Conservation (phyloP, 2,888 invertebrate genomes). For the Arctia plantaginis region DNA sequence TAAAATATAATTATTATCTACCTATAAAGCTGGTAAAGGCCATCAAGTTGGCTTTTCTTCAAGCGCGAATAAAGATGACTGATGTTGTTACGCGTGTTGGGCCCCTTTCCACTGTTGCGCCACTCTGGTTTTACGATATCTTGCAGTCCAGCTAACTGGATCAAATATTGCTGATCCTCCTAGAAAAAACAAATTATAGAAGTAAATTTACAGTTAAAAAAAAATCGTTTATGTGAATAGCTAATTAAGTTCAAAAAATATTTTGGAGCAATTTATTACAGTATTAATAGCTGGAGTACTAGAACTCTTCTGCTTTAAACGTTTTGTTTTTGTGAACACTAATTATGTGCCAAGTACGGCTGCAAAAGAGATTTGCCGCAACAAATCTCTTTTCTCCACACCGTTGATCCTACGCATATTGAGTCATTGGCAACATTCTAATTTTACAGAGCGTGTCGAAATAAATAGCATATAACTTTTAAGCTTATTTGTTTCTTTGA, state of each 20-base stretch:
- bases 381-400: not conserved
- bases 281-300: not conserved
- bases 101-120: slow-evolving; percentile 92
- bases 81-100: slow-evolving; percentile 90
- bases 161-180: slow-evolving; percentile 94
- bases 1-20: not conserved
- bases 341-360: not conserved
- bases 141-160: slow-evolving; percentile 91
- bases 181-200: slow-evolving; percentile 53
- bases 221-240: not conserved
- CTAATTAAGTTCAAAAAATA: too few relatives aligned
- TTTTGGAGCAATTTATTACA: not conserved
- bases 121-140: slow-evolving; percentile 93
- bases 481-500: too few relatives aligned
- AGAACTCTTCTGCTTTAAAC: not conserved
- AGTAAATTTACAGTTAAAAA: slow-evolving; percentile 21
- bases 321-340: not conserved
- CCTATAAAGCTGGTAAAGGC: slow-evolving; percentile 92
- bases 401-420: not conserved
- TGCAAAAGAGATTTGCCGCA: too few relatives aligned
- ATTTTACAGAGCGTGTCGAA: too few relatives aligned
- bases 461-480: too few relatives aligned
- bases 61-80: slow-evolving; percentile 92
- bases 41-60: slow-evolving; percentile 90
- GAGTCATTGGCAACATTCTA: not conserved